Evolutionary conservation across 2,797 vertebrate species (phyloP).

Genomic region (Pelodytes ibericus): DNA sequence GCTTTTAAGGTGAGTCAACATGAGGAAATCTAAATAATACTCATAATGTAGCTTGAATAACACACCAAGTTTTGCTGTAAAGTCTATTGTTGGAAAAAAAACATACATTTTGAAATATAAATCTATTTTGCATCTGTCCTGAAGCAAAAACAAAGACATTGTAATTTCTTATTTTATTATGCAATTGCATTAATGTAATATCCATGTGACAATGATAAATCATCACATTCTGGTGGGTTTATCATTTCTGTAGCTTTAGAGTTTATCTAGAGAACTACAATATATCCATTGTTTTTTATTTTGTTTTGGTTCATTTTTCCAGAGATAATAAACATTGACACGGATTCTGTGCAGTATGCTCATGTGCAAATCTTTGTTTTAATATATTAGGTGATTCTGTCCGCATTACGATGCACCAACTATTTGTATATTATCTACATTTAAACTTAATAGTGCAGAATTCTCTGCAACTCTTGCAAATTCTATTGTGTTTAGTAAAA

Average conservation of each 20-base stretch:
- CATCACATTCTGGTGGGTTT: constrained; percentile 20
- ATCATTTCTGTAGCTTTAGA: not conserved
- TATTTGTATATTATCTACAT: constrained; percentile 45
- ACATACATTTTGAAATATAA: constrained; percentile 21
- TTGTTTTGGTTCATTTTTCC: not conserved
- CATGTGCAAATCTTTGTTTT: constrained; percentile 1
- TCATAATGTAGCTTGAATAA: too few species aligned
- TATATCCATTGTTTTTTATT: constrained; percentile 21
- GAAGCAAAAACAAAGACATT: constrained; percentile 50
- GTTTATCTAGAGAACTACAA: not conserved
- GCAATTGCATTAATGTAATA: constrained; percentile 38
- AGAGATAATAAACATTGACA: constrained; percentile 1
- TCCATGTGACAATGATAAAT: constrained; percentile 49
- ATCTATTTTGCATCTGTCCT: constrained; percentile 42
- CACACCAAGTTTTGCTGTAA: too few species aligned
- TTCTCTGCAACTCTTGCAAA: constrained; percentile 48
- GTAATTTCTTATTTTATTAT: constrained; percentile 47
- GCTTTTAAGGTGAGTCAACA: too few species aligned
- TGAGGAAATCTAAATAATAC: too few species aligned
- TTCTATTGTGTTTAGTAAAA: constrained; percentile 28
- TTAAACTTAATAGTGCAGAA: constrained; percentile 53
- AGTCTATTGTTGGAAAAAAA: not conserved
- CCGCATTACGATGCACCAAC: constrained; percentile 40
- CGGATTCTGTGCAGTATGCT: not conserved
- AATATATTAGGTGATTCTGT: constrained; percentile 8